These are phyloP conservation scores for Hirudo medicinalis DNA, from an alignment of 1,140 invertebrate genomes.

Conservation along the genomic window DNA sequence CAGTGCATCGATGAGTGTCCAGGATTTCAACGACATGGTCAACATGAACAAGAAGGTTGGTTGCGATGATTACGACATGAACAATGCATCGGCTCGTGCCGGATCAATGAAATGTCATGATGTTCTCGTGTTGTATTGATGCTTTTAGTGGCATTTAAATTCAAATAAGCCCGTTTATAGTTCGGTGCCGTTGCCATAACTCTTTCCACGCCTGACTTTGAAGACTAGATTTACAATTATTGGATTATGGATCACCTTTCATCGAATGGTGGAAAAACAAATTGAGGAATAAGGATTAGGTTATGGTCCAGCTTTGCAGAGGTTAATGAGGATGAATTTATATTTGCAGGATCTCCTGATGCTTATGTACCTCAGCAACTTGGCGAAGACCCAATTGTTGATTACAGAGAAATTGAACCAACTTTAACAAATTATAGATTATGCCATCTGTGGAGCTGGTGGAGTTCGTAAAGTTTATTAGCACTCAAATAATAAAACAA, in stretches of 20 bases:
- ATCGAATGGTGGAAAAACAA: no score
- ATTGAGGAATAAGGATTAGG: no score
- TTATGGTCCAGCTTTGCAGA: no score
- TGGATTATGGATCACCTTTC: no score
- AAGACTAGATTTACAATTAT: no score
- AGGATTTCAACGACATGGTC: slow-evolving; percentile 85
- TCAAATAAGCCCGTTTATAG: background rate
- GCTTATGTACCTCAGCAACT: slow-evolving; percentile 83
- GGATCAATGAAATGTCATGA: no score
- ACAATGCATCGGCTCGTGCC: no score
- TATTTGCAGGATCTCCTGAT: slow-evolving; percentile 68
- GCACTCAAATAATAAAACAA: no score
- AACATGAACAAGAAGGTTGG: slow-evolving; percentile 77
- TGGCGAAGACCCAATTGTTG: slow-evolving; percentile 88
- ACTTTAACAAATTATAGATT: slow-evolving; percentile 12
- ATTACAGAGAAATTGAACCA: slow-evolving; percentile 81
- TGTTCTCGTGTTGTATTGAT: no score
- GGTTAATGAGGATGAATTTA: background rate
- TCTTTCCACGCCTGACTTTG: no score
- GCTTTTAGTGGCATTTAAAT: background rate
- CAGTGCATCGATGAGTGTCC: slow-evolving; percentile 70
- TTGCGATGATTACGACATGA: background rate
- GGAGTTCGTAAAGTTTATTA: no score
- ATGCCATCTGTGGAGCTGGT: no score
- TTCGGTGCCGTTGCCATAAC: background rate